phyloP scores from a whole-genome alignment of 2,888 invertebrate species.

The Drosophila tripunctata region DNA sequence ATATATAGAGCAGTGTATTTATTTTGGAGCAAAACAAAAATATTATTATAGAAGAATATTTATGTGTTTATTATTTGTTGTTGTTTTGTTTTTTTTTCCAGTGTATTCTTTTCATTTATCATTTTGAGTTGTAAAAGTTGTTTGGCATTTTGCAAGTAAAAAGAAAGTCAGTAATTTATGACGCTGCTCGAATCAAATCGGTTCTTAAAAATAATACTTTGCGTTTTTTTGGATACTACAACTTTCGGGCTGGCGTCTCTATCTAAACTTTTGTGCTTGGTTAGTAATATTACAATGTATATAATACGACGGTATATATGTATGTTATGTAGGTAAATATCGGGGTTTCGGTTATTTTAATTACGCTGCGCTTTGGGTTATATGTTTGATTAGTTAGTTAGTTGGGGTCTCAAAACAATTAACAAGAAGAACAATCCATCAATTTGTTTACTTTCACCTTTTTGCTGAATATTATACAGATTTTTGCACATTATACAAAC shows the following conservation, averaged over 20 bases:
- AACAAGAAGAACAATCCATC: slow-evolving; percentile 76
- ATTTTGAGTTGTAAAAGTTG: slow-evolving; percentile 9
- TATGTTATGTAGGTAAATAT: slow-evolving; percentile 8
- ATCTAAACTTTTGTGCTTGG: slow-evolving; percentile 29
- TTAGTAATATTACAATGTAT: slow-evolving; percentile 46
- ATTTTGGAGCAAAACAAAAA: slow-evolving; percentile 62
- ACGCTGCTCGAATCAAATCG: slow-evolving; percentile 43
- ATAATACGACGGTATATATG: slow-evolving; percentile 16
- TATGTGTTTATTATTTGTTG: neutral
- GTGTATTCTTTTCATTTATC: slow-evolving; percentile 17
- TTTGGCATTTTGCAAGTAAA: slow-evolving; percentile 29
- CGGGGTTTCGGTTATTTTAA: slow-evolving; percentile 20
- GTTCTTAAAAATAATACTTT: slow-evolving; percentile 56
- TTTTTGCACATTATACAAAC: slow-evolving; percentile 38
- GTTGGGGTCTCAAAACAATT: slow-evolving; percentile 55
- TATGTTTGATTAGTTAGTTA: slow-evolving; percentile 17
- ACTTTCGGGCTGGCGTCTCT: slow-evolving; percentile 27
- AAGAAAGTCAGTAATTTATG: slow-evolving; percentile 77
- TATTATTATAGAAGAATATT: slow-evolving; percentile 28
- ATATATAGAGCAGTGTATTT: slow-evolving; percentile 57
- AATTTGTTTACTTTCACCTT: slow-evolving; percentile 82
- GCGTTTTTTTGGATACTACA: slow-evolving; percentile 27
- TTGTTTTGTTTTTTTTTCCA: slow-evolving; percentile 1
- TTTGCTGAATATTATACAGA: slow-evolving; percentile 61
- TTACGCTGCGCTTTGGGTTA: slow-evolving; percentile 1